Percentiles rank a stretch among this genome's conserved stretches.
Conservation (phyloP, 1,140 invertebrate genomes). For the Rhopalosiphum maidis region DNA sequence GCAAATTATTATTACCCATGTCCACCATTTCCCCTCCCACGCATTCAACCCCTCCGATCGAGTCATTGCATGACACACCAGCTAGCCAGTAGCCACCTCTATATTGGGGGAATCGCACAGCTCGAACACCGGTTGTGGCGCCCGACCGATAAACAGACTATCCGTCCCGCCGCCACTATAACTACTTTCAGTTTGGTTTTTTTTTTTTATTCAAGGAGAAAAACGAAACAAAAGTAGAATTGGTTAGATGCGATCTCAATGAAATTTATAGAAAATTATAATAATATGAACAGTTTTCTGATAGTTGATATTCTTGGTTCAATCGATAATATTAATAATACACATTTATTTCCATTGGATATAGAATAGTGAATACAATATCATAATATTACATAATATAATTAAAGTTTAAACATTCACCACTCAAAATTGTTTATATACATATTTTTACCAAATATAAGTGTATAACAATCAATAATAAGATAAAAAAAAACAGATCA, state of each 20-base stretch:
- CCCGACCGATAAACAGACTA: background rate
- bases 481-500: no score
- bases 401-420: background rate
- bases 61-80: background rate
- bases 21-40: background rate
- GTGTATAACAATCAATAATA: no score
- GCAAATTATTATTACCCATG: background rate
- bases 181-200: background rate
- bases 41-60: background rate
- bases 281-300: background rate
- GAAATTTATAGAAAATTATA: background rate
- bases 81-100: background rate
- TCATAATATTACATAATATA: background rate
- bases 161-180: background rate
- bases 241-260: background rate
- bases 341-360: background rate
- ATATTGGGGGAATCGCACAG: no score
- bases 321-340: background rate
- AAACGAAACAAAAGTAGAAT: background rate
- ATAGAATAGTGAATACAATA: no score
- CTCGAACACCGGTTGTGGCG: background rate
- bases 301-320: background rate
- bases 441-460: no score
- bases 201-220: no score
- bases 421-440: background rate